Evolutionary conservation across 2,888 invertebrate species (phyloP), one percentile per base, ranked within the genome.

Genomic region (Cylloceria caligata): DNA sequence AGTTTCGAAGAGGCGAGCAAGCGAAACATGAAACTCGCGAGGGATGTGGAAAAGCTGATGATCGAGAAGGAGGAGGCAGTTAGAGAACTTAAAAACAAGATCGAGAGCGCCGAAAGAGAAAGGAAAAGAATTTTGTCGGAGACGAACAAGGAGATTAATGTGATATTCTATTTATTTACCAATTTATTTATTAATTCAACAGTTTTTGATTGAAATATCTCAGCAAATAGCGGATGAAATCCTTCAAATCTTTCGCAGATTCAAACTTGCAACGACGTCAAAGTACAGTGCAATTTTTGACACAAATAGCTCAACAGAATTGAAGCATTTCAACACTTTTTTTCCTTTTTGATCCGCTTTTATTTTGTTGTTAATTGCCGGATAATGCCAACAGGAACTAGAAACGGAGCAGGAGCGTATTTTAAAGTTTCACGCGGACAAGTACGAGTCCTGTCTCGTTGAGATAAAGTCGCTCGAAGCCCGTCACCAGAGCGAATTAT

Each of bases 401-500:
- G 71, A 80, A 11, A 34, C 42, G 62, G 77, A 72, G 36, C 39
- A 80, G 36, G 69, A 78, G 11, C 47, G 39, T 11, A 24, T 49
- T n/a, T 19, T 81, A 6, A 69, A 57, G 45, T 13, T 52, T 57
- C 84, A 84, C 16, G 36, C 52, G 1, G 73, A 83, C 47, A 85
- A 79, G 19, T 82, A 84, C 49, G 80, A 84, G 7, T 42, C 62
- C 39, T 62, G 80, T 34, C 21, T 81, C 2, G 67, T 39, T 6
- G 80, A 85, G 57, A 75, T 80, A 34, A 76, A 83, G 47, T 21
- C 42, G 2, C 52, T 81, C n/a, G 77, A 79, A 36, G 24, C 42
- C 3, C 72, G 68, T 75, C 62, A 81, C 30, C 52, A 64, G 19
- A 57, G 16, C 1, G 78, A 81, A 67, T 69, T 83, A 34, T 77